These are phyloP conservation scores for Nannobrachium achirus DNA, from an alignment of 2,113 vertebrate species.

Conservation along the genomic window DNA sequence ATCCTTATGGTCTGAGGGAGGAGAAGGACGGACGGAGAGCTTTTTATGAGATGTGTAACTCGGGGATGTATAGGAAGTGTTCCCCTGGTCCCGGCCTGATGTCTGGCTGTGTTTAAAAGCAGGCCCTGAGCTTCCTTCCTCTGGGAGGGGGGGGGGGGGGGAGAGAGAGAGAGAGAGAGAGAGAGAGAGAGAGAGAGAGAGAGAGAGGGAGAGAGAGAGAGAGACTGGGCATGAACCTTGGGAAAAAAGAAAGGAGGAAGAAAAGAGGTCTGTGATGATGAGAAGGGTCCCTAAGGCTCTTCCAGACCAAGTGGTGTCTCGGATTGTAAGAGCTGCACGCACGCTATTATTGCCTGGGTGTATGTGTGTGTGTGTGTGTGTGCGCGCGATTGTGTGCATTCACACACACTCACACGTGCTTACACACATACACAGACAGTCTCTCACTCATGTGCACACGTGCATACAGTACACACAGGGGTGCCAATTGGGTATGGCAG, in stretches of 20 bases:
- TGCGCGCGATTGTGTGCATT: no score
- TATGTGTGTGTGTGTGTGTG: no score
- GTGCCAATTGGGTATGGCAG: no score
- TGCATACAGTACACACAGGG: no score
- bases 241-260: slow-evolving; percentile 31
- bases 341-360: slow-evolving; percentile 39
- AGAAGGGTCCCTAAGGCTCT: slow-evolving; percentile 82
- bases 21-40: slow-evolving; percentile 56
- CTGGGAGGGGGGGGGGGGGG: no score
- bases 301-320: slow-evolving; percentile 81
- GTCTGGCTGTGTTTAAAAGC: slow-evolving; percentile 81
- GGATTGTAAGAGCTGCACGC: slow-evolving; percentile 54
- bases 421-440: slow-evolving; percentile 46
- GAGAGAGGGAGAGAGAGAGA: slow-evolving; percentile 54
- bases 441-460: neutral
- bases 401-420: neutral
- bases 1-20: slow-evolving; percentile 64
- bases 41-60: slow-evolving; percentile 79
- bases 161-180: slow-evolving; percentile 60
- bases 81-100: slow-evolving; percentile 74
- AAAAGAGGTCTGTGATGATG: slow-evolving; percentile 63
- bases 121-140: slow-evolving; percentile 78
- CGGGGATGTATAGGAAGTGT: slow-evolving; percentile 78
- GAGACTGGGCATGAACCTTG: slow-evolving; percentile 76
- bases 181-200: slow-evolving; percentile 56